A percentile compares a stretch with the other conserved stretches of the same genome.
Evolutionary conservation across 1,140 invertebrate species (phyloP).

Genomic region (Condylostylus longicornis): DNA sequence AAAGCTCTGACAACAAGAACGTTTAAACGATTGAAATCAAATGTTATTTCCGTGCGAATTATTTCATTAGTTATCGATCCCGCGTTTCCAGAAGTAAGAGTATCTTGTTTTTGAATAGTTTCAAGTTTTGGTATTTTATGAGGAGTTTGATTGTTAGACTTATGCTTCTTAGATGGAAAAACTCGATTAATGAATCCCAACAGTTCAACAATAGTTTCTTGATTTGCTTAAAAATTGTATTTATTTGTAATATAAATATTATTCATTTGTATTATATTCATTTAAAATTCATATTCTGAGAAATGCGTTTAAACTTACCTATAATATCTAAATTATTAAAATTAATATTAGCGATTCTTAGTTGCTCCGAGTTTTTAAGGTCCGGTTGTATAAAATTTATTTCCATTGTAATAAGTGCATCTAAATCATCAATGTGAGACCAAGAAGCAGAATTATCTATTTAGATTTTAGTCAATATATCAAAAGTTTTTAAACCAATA

Average conservation of each 20-base stretch:
- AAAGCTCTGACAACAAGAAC: constrained; percentile 69
- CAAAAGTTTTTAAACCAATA: not conserved
- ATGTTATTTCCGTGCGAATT: constrained; percentile 54
- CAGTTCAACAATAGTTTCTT: constrained; percentile 86
- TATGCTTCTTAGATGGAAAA: constrained; percentile 37
- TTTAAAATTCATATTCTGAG: not conserved
- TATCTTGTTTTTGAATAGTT: not conserved
- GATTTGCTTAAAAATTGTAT: constrained; percentile 54
- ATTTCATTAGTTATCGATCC: not conserved
- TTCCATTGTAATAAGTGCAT: constrained; percentile 75
- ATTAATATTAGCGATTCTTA: constrained; percentile 69
- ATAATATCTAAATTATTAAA: constrained; percentile 93
- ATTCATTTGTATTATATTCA: not conserved
- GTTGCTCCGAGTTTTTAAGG: constrained; percentile 38
- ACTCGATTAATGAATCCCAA: constrained; percentile 70
- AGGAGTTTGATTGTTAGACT: constrained; percentile 6
- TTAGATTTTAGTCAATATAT: not conserved
- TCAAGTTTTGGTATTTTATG: not conserved
- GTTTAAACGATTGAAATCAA: constrained; percentile 84
- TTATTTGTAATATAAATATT: constrained; percentile 1
- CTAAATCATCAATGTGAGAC: constrained; percentile 38
- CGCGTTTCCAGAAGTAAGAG: not conserved
- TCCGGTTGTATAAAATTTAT: constrained; percentile 51
- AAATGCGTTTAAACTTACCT: constrained; percentile 35
- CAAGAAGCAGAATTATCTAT: constrained; percentile 6